Evolutionary conservation across 2,888 invertebrate species (phyloP).

Genomic region (Cephus pulcher): DNA sequence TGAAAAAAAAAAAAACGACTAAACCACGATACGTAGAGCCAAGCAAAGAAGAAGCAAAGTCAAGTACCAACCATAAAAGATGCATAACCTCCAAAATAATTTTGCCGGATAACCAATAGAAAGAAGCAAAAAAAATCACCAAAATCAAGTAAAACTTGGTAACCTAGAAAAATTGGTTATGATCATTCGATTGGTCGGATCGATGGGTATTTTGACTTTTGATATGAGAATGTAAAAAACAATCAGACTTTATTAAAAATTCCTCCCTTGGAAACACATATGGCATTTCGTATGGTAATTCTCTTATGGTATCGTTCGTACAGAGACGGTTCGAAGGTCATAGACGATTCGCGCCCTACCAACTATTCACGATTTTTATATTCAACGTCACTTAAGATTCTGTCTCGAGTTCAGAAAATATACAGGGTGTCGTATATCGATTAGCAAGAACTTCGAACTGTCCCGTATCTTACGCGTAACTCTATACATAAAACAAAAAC

Average conservation of each 20-base stretch:
- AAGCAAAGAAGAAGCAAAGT: neutral
- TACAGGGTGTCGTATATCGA: neutral
- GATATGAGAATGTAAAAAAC: constrained; percentile 28
- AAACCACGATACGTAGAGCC: neutral
- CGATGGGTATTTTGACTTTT: neutral
- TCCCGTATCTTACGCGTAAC: neutral
- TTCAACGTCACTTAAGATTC: neutral
- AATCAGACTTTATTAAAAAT: constrained; percentile 33
- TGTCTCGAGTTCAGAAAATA: neutral
- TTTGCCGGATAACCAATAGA: neutral
- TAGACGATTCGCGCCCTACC: neutral
- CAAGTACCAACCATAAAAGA: neutral
- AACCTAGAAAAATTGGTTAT: too few species aligned
- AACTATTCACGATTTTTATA: neutral
- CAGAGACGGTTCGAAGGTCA: neutral
- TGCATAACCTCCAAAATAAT: neutral
- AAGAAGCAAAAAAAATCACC: neutral
- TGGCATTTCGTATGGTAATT: constrained; percentile 30
- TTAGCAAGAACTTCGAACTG: neutral
- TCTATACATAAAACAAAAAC: neutral
- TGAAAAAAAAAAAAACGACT: neutral
- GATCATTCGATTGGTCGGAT: neutral
- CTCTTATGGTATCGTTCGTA: neutral
- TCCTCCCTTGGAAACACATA: constrained; percentile 33
- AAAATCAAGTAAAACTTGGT: neutral